Evolutionary conservation across 2,113 vertebrate genomes (phyloP).

Genomic region (Onychorhynchus coronatus): DNA sequence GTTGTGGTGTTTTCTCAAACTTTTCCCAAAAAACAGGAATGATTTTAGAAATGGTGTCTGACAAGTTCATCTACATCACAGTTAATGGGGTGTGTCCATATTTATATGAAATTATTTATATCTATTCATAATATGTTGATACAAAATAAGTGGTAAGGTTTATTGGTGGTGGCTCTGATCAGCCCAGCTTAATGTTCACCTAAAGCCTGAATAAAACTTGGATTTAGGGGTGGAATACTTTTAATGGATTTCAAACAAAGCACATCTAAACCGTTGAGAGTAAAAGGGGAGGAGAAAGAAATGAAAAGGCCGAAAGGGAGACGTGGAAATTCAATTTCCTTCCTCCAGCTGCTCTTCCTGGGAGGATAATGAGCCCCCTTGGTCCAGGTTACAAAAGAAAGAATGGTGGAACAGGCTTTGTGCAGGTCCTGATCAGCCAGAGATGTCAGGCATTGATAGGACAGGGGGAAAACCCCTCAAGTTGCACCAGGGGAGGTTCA

Average conservation of each 20-base stretch:
- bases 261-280: not conserved
- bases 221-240: not conserved
- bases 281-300: not conserved
- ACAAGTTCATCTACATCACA: not conserved
- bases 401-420: not conserved
- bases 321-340: not conserved
- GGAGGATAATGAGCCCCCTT: not conserved
- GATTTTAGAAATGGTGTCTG: not conserved
- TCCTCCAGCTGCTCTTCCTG: not conserved
- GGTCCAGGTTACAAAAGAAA: not conserved
- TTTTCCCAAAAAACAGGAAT: not conserved
- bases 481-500: not conserved
- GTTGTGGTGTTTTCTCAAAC: not conserved
- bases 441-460: fast-evolving
- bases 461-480: not conserved
- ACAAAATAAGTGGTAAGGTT: not conserved
- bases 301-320: not conserved
- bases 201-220: not conserved
- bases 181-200: not conserved
- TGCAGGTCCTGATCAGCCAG: fast-evolving
- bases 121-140: not conserved
- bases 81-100: not conserved
- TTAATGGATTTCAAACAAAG: not conserved
- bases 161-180: not conserved
- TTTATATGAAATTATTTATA: not conserved